Evolutionary conservation across 1,140 invertebrate species (phyloP), one percentile per base, ranked within the genome.

Genomic region (Bombus confusus): DNA sequence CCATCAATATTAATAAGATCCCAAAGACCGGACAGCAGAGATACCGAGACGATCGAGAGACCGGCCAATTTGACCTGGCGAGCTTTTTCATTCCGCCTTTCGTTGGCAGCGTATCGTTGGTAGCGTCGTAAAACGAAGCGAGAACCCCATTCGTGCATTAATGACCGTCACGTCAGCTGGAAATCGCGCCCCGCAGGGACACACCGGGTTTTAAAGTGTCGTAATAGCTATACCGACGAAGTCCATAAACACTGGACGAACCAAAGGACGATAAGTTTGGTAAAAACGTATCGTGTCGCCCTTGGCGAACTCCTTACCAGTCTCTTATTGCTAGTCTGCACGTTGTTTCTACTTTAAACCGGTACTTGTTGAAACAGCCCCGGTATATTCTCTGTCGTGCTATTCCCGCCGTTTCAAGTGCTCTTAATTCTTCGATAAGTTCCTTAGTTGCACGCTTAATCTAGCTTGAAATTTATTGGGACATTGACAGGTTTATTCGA

Each of bases 1-100:
- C 86, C 89, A 91, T 91, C 90, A 90, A 91, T 91, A 91, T 90
- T 90, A 90, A 91, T 90, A 91, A 89, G 90, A 91, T 88, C 76
- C 68, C 74, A 80, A 52, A 4, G 47, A 83, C 73, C 73, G 82
- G n/a, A 77, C 83, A 69, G 39, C 62, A 47, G 68, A n/a, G 62
- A 86, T 43, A 62, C 12, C 57, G 59, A 64, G 79, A 73, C 64
- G 68, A 52, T 52, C 47, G 64, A 66, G 62, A 31, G 64, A 34
- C n/a, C 66, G 22, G 31, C 6, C 86, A 87, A 91, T 91, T 91
- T 91, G 79, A 69, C 59, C 68, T 80, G 80, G 74, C n/a, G 69
- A 79, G 78, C 68, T 28, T 22, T 31, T 34, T 31, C 18, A 43
- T 78, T 52, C 47, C 47, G 47, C 47, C 62, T n/a, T 68, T 31